A percentile compares a stretch with the other conserved stretches of the same genome.
Evolutionary conservation across 37 sponge, comb jelly and placozoan species (phyloP).

Genomic region (Halichondria panicea): DNA sequence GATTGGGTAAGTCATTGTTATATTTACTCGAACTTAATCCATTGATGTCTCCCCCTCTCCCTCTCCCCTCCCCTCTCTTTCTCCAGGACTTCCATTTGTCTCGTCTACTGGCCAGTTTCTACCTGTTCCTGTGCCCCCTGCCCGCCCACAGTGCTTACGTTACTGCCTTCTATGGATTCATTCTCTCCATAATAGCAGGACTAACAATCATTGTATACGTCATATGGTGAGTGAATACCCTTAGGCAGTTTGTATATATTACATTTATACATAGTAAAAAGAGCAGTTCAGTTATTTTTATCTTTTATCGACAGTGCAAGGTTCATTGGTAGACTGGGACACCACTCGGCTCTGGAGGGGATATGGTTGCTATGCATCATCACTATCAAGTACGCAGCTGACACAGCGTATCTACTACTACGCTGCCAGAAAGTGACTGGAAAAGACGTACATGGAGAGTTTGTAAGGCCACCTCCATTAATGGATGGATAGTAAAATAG

Average conservation of each 20-base stretch:
- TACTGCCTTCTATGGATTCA: constrained; percentile 21
- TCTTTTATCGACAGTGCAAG: constrained; percentile 27
- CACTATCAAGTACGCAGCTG: constrained; percentile 47
- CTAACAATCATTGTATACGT: constrained; percentile 38
- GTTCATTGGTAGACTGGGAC: constrained; percentile 17
- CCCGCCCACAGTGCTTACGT: background rate
- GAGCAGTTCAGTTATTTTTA: background rate
- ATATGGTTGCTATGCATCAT: constrained; percentile 37
- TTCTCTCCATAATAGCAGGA: constrained; percentile 22
- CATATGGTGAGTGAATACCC: constrained; percentile 16
- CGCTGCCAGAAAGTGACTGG: background rate
- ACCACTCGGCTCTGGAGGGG: constrained; percentile 20
- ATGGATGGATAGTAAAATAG: too few species aligned
- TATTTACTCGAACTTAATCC: too few species aligned
- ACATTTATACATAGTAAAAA: background rate
- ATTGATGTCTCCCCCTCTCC: too few species aligned
- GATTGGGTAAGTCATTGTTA: background rate
- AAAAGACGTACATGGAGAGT: background rate
- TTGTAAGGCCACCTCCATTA: too few species aligned
- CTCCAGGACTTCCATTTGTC: constrained; percentile 29
- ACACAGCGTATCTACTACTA: constrained; percentile 24
- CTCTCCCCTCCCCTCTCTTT: too few species aligned
- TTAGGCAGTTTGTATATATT: background rate
- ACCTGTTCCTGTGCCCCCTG: constrained; percentile 31
- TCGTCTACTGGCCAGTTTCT: constrained; percentile 37